Base-by-base conservation (phyloP, 35 echinoderm and acorn worm species). In the Apostichopus japonicus region DNA sequence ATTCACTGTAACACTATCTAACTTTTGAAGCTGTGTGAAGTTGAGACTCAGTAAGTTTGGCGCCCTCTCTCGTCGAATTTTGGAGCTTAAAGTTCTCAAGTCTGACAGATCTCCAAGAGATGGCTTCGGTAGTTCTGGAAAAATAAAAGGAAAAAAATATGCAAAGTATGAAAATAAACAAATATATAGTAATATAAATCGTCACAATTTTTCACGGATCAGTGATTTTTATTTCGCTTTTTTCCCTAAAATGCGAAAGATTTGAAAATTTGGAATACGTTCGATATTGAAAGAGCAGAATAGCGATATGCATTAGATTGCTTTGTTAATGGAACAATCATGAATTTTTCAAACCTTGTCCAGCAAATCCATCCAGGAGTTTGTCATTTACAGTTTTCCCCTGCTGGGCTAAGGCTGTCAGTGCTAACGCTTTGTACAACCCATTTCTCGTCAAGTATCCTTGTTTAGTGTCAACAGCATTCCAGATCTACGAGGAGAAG, bases 351-450 rank as follows among this genome's bases (percentile, higher is more conserved):
- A 56, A 93, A 98, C 97, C 97, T 93, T 98, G 93, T 4, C 93
- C 95, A 51, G 93, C 76, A 87, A 93, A 98, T 15, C 93, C 95
- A 62, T 98, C 97, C 53, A 98, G 72, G 54, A 98, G 91, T 90
- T 98, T 98, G 21, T 96, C 97, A 89, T 96, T 98, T 54, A 96
- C 91, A 52, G 91, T 91, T 90, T 98, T 98, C 54, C 97, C 97
- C 92, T 98, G 97, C 55, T 98, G 97, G 22, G 97, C 97, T 67
- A 98, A 71, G 16, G 97, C 97, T 65, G 93, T 94, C 24, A 98
- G 88, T 24, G 97, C 97, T 44, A 98, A 80, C 14, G 97, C 97
- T 73, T 98, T 98, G 67, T 98, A 98, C 16, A 98, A 76, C 0
- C 97, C 97, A 78, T 93, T 95, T 72, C 97, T 93, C 57, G 93